phyloP scores from a whole-genome alignment of 2,113 vertebrate species.

The Vidua chalybeata region DNA sequence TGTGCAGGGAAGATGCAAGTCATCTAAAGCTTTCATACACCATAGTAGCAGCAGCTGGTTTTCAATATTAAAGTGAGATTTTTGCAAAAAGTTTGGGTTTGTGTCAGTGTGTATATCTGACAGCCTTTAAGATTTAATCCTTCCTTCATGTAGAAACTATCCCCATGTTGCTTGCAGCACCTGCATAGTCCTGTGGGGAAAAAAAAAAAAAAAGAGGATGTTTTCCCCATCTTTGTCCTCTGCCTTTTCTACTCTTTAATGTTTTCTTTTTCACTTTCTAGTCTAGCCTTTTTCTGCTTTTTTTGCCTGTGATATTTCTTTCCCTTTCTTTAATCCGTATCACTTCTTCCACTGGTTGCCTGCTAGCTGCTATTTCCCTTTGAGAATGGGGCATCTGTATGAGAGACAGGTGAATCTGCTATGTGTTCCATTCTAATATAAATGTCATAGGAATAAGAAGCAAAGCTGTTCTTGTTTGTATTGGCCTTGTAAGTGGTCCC shows the following conservation, averaged over 20 bases:
- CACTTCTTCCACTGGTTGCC: neutral
- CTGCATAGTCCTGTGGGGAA: neutral
- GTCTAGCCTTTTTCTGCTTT: neutral
- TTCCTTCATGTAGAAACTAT: neutral
- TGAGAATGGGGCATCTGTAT: neutral
- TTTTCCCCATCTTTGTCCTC: neutral
- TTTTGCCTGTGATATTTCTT: neutral
- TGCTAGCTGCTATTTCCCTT: neutral
- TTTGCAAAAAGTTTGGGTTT: neutral
- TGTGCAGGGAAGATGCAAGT: neutral
- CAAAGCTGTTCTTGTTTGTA: neutral
- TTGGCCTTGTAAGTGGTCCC: neutral
- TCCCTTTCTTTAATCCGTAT: neutral
- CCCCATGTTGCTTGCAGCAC: neutral
- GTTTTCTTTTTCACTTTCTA: neutral
- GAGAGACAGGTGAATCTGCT: neutral
- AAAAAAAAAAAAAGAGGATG: rapidly evolving
- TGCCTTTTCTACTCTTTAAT: neutral
- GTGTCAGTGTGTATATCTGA: neutral
- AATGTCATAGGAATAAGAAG: neutral
- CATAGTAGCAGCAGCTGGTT: neutral
- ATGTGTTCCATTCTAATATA: neutral
- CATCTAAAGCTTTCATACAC: neutral
- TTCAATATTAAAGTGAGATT: neutral
- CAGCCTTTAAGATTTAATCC: neutral